Percentiles rank a stretch among this genome's conserved stretches.
Evolutionary conservation across 2,888 invertebrate species (phyloP).

Genomic region (Temnothorax ravouxi): DNA sequence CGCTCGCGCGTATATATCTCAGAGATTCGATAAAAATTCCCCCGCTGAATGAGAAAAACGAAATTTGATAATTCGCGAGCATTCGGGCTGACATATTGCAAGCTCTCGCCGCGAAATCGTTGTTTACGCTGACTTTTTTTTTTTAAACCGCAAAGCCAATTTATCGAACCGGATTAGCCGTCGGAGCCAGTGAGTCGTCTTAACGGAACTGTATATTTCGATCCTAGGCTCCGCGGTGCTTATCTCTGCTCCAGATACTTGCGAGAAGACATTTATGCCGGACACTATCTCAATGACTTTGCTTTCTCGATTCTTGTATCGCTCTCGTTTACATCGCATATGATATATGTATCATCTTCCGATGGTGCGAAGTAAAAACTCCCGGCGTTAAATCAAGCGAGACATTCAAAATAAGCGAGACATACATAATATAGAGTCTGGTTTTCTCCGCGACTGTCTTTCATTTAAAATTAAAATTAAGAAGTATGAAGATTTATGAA

Average conservation of each 20-base stretch:
- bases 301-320: conserved; percentile 61
- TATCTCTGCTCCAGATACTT: conserved; percentile 72
- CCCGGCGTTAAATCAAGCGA: conserved; percentile 48
- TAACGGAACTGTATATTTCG: conserved; percentile 41
- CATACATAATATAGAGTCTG: conserved; percentile 3
- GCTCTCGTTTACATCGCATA: conserved; percentile 36
- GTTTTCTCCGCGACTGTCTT: background rate
- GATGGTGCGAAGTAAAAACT: conserved; percentile 50
- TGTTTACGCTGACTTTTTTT: conserved; percentile 40
- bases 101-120: conserved; percentile 6
- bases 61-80: conserved; percentile 21
- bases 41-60: background rate
- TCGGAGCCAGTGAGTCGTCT: background rate
- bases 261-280: conserved; percentile 63
- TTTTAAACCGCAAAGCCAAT: conserved; percentile 5
- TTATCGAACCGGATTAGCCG: conserved; percentile 15
- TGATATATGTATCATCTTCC: conserved; percentile 42
- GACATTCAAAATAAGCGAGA: conserved; percentile 47
- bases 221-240: conserved; percentile 54
- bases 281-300: conserved; percentile 62
- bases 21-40: conserved; percentile 29
- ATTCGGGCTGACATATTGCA: background rate
- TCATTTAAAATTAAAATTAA: background rate
- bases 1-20: background rate
- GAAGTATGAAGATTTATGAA: background rate